Conservation (phyloP, 2,113 vertebrate genomes). For the Pardalotus punctatus region DNA sequence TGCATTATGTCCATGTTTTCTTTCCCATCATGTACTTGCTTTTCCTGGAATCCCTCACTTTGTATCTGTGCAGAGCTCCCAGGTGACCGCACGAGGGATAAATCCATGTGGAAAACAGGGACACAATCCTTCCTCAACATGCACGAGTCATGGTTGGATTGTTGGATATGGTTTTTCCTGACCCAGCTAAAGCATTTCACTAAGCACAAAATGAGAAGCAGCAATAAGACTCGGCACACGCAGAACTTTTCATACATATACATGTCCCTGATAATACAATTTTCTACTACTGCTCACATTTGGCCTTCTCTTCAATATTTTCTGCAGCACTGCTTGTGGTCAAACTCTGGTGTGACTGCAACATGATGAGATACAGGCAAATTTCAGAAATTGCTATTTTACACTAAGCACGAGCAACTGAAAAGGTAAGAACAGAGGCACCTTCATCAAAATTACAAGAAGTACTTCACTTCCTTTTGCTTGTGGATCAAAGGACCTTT, state of each 20-base stretch:
- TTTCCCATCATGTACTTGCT: rapidly evolving
- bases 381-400: neutral
- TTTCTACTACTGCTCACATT: neutral
- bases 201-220: neutral
- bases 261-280: neutral
- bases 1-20: neutral
- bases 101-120: neutral
- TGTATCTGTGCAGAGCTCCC: neutral
- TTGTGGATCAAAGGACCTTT: neutral
- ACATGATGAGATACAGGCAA: neutral
- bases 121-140: neutral
- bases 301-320: neutral
- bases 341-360: neutral
- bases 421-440: neutral
- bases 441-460: neutral
- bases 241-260: neutral
- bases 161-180: neutral
- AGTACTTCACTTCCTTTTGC: neutral
- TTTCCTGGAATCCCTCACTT: neutral
- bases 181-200: neutral
- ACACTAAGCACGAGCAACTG: neutral
- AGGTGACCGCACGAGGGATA: rapidly evolving
- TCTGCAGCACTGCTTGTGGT: neutral
- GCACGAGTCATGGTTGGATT: neutral
- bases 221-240: rapidly evolving